Conservation (phyloP, 2,797 vertebrate species). For the Arctocebus calabarensis region DNA sequence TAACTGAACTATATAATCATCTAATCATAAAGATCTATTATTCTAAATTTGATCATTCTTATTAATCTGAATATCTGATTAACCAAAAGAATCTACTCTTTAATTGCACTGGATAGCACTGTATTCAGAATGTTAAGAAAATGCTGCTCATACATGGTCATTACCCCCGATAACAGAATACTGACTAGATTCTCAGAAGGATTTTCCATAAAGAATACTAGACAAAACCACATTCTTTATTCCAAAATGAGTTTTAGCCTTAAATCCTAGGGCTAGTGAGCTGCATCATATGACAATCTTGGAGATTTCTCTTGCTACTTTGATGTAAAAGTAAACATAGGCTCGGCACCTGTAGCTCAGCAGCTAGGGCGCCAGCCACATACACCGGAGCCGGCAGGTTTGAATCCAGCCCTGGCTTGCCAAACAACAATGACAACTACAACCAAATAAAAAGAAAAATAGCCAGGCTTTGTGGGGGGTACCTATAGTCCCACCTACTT, state of each 20-base stretch:
- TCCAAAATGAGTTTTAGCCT: background rate
- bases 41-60: background rate
- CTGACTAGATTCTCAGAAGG: background rate
- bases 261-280: background rate
- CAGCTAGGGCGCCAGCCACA: no score
- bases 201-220: background rate
- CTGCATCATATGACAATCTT: background rate
- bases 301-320: background rate
- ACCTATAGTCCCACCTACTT: no score
- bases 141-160: background rate
- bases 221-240: background rate
- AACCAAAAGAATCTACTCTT: background rate
- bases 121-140: background rate
- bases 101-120: background rate
- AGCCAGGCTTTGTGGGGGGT: no score
- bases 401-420: no score
- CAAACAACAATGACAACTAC: no score
- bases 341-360: no score
- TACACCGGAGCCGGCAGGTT: no score
- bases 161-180: background rate
- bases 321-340: constrained; percentile 8
- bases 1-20: background rate
- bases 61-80: background rate
- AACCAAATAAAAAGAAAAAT: no score
- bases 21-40: background rate